phyloP scores from a whole-genome alignment of 1,140 invertebrate species.

The Theocolax elegans region DNA sequence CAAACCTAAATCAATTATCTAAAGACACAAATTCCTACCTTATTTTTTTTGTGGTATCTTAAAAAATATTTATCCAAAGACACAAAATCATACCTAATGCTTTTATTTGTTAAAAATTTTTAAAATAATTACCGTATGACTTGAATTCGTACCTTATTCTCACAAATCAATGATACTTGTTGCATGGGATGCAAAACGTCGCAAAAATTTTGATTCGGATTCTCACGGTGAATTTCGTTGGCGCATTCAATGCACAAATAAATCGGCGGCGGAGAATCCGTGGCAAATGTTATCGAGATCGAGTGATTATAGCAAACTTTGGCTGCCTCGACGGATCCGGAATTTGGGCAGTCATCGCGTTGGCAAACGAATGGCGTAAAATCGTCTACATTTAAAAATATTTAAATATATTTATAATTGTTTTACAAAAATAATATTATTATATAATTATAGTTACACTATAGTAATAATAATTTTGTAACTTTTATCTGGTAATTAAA shows the following conservation, averaged over 20 bases:
- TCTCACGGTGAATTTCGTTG: slow-evolving; percentile 87
- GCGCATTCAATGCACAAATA: slow-evolving; percentile 97
- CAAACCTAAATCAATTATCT: too few relatives aligned
- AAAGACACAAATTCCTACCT: too few relatives aligned
- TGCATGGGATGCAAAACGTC: slow-evolving; percentile 95
- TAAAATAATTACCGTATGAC: too few relatives aligned
- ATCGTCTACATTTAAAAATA: slow-evolving; percentile 68
- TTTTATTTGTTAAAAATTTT: too few relatives aligned
- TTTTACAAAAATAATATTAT: neutral
- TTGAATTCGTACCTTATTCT: slow-evolving; percentile 86
- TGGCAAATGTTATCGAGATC: slow-evolving; percentile 84
- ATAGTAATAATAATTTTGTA: too few relatives aligned
- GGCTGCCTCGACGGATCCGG: slow-evolving; percentile 85
- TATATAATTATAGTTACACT: too few relatives aligned
- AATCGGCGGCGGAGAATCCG: slow-evolving; percentile 90
- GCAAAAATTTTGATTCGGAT: slow-evolving; percentile 86
- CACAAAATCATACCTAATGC: too few relatives aligned
- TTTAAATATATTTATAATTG: neutral
- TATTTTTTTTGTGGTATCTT: too few relatives aligned
- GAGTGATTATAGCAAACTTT: slow-evolving; percentile 92
- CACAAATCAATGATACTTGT: slow-evolving; percentile 93
- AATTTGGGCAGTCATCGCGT: slow-evolving; percentile 85
- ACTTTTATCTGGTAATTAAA: too few relatives aligned
- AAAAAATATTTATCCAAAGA: too few relatives aligned
- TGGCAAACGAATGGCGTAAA: slow-evolving; percentile 85